phyloP scores from a whole-genome alignment of 2,113 vertebrate species.

The Anhinga anhinga region DNA sequence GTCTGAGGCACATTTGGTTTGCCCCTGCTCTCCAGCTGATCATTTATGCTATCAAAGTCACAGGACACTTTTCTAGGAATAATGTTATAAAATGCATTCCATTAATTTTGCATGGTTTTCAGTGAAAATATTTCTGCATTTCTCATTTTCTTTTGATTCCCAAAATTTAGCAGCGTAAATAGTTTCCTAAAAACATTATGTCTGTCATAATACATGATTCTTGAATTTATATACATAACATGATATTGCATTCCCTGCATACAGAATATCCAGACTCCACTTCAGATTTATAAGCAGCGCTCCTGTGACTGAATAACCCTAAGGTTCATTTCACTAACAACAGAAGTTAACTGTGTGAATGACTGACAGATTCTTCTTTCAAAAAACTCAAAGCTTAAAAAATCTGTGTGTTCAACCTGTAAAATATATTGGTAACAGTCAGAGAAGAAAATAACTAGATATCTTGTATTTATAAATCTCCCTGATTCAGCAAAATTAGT shows the following conservation, averaged over 20 bases:
- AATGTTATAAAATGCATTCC: not conserved
- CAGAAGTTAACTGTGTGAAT: not conserved
- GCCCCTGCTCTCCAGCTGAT: not conserved
- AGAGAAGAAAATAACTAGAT: not conserved
- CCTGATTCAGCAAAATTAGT: not conserved
- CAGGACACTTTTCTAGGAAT: not conserved
- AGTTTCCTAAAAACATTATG: not conserved
- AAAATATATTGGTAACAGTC: not conserved
- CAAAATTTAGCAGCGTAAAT: not conserved
- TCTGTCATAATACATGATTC: not conserved
- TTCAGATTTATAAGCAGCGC: not conserved
- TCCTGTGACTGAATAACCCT: not conserved
- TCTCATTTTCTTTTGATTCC: not conserved
- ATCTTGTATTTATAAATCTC: not conserved
- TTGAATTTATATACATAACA: not conserved
- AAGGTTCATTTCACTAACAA: not conserved
- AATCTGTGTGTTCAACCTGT: not conserved
- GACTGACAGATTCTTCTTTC: not conserved
- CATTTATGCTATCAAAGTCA: not conserved
- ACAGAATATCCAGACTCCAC: not conserved
- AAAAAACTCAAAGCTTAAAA: not conserved
- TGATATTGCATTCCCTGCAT: not conserved
- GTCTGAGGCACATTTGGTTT: not conserved
- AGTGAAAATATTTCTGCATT: not conserved
- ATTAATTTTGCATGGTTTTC: not conserved